phyloP scores from a whole-genome alignment of 2,888 invertebrate species.

The Trachelus tabidus region DNA sequence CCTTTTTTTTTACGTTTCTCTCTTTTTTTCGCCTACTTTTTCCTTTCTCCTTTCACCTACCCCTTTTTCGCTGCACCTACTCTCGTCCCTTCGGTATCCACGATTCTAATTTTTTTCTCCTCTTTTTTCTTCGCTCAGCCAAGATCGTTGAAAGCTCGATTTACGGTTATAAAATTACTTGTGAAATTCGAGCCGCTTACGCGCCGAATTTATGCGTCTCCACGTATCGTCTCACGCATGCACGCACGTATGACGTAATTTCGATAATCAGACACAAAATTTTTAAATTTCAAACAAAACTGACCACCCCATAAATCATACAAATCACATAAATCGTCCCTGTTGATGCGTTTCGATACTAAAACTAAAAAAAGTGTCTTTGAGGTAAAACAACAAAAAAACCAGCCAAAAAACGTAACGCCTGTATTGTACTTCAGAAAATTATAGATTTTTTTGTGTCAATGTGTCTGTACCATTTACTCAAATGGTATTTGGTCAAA shows the following conservation, averaged over 20 bases:
- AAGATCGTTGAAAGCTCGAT: constrained; percentile 61
- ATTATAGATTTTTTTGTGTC: constrained; percentile 31
- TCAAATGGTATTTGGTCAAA: constrained; percentile 48
- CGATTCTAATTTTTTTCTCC: not conserved
- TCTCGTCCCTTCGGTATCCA: constrained; percentile 6
- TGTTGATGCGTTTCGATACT: no score
- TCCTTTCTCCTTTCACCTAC: constrained; percentile 12
- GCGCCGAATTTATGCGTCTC: constrained; percentile 42
- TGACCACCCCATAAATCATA: not conserved
- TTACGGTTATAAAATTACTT: constrained; percentile 64
- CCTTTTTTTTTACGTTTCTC: constrained; percentile 16
- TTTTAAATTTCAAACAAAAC: constrained; percentile 13
- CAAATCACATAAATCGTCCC: no score
- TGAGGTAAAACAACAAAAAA: constrained; percentile 16
- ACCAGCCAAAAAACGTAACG: no score
- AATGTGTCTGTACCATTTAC: no score
- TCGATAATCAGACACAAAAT: not conserved
- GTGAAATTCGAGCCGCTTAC: constrained; percentile 53
- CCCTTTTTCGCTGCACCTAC: constrained; percentile 24
- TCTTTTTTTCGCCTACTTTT: constrained; percentile 28
- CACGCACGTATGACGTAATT: not conserved
- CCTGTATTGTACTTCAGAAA: constrained; percentile 13
- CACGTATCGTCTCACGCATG: no score
- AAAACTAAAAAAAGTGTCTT: constrained; percentile 25
- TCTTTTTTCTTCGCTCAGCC: constrained; percentile 11